Evolutionary conservation across 2,113 vertebrate species (phyloP), one percentile per base, ranked within the genome.

Genomic region (Chloropsis cyanopogon): DNA sequence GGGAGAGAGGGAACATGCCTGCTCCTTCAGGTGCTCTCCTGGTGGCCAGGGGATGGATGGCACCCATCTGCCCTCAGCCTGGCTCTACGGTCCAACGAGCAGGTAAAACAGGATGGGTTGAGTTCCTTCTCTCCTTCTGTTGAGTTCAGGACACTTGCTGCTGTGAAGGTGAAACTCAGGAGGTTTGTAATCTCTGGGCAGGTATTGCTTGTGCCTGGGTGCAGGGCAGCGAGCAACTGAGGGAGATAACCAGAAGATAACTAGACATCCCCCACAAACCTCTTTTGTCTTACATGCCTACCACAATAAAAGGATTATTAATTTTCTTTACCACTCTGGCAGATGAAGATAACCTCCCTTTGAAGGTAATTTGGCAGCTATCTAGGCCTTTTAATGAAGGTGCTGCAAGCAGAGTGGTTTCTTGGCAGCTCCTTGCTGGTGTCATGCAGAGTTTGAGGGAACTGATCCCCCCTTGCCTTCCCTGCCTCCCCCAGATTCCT

Each of bases 231-330:
- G 0, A 79, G 16, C 44, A 66, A 77, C 86, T 82, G 66, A 75
- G 85, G 79, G 70, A 94, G 91, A 65, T 88, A 79, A 72, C 46
- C 56, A 73, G 66, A 3, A 77, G 85, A 42, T 90, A 86, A 56
- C 24, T 28, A 59, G 52, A 52, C 60, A 86, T 41, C 68, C 82
- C 47, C 68, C 66, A 33, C 63, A 54, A 71, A 60, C 49, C 80
- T 73, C 56, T 77, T 9, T 90, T 94, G 82, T 91, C 79, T 86
- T 61, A 47, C 2, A 1, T 49, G 28, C 69, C 64, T 86, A 12
- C 92, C 93, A 75, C 82, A 93, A 93, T 92, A 77, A 88, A 88
- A 86, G 68, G 15, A 71, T 88, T 78, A 88, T 82, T 94, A 95
- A 77, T 95, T 88, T 93, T 94, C 85, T 83, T 95, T 17, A 75